phyloP scores from a whole-genome alignment of 2,113 vertebrate genomes.

The Grallaria varia region DNA sequence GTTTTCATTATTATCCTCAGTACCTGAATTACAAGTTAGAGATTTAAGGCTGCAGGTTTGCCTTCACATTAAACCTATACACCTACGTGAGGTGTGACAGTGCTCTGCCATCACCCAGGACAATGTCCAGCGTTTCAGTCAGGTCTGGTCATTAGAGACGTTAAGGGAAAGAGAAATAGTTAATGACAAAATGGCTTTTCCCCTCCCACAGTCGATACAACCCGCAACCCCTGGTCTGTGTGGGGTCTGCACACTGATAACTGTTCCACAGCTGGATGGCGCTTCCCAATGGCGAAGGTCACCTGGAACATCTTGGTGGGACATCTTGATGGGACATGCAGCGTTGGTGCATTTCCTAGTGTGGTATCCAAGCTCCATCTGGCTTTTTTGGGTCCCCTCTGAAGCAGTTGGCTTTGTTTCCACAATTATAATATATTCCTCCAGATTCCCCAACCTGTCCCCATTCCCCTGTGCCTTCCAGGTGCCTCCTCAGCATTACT shows the following conservation, averaged over 20 bases:
- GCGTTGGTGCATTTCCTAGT: background rate
- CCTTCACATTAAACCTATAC: background rate
- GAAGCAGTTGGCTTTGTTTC: background rate
- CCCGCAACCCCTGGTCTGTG: fast-evolving
- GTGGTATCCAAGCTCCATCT: background rate
- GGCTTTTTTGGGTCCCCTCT: background rate
- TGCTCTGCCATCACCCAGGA: background rate
- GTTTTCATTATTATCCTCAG: conserved; percentile 37
- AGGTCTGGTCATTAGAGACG: background rate
- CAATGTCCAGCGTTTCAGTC: background rate
- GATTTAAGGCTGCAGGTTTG: background rate
- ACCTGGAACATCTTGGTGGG: background rate
- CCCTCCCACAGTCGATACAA: background rate
- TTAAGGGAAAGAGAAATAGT: background rate
- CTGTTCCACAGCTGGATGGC: background rate
- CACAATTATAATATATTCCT: background rate
- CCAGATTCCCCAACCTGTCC: background rate
- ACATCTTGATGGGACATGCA: background rate
- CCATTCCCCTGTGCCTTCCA: background rate
- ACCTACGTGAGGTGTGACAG: background rate
- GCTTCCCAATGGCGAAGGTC: background rate
- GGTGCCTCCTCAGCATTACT: background rate
- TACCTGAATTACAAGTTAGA: conserved; percentile 2
- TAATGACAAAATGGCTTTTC: background rate
- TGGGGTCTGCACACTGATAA: background rate